Conservation (phyloP, 1,140 invertebrate species). For the Anadara kagoshimensis region DNA sequence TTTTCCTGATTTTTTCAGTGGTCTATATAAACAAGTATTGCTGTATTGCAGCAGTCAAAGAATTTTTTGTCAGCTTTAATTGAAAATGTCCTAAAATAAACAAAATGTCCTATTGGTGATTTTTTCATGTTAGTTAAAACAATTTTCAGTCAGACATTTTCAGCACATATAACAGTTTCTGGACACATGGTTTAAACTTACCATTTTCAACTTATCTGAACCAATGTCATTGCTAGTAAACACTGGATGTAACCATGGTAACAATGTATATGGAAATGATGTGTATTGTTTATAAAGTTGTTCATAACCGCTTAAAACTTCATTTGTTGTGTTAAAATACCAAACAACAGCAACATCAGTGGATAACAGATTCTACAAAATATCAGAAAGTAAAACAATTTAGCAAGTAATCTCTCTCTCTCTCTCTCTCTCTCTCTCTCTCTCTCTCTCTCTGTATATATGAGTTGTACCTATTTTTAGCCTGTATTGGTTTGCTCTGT, state of each 20-base stretch:
- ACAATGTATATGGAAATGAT: conserved; percentile 38
- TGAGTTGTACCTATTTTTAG: background rate
- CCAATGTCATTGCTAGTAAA: conserved; percentile 46
- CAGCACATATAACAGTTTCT: too few species aligned
- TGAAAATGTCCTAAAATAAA: background rate
- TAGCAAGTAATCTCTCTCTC: background rate
- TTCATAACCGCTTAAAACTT: conserved; percentile 59
- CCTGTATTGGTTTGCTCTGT: background rate
- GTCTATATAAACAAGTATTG: too few species aligned
- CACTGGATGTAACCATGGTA: conserved; percentile 23
- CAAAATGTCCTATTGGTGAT: background rate
- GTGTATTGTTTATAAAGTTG: conserved; percentile 53
- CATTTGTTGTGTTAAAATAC: conserved; percentile 49
- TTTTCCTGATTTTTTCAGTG: too few species aligned
- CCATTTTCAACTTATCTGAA: conserved; percentile 55
- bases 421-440: background rate
- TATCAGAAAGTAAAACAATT: background rate
- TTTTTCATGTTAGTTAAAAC: background rate
- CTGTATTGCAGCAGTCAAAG: too few species aligned
- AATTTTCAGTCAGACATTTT: too few species aligned
- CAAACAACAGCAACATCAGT: conserved; percentile 34
- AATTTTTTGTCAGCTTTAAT: background rate
- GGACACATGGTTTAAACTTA: too few species aligned
- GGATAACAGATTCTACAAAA: conserved; percentile 20
- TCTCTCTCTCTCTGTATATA: background rate